A percentile compares a stretch with the other conserved stretches of the same genome.
Conservation (phyloP, 2,797 vertebrate genomes). For the Paedocypris micromegethes region DNA sequence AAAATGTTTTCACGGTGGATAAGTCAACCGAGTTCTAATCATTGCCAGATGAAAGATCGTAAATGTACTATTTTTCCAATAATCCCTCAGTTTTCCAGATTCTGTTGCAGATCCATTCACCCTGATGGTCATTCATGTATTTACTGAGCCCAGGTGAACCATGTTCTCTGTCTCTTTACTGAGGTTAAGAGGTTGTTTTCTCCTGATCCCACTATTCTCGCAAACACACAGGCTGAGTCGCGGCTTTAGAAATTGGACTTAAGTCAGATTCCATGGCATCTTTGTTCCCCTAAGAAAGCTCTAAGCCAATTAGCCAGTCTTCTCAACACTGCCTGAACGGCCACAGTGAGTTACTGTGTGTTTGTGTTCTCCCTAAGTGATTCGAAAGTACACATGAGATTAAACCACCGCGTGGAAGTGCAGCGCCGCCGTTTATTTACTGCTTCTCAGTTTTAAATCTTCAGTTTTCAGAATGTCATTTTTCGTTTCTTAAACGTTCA, state of each 20-base stretch:
- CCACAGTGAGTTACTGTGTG: conserved; percentile 5
- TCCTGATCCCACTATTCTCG: conserved; percentile 9
- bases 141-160: no score
- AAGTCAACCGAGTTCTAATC: no score
- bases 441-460: no score
- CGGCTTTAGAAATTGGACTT: conserved; percentile 8
- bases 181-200: conserved; percentile 12
- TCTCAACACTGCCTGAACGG: conserved; percentile 9
- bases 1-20: no score
- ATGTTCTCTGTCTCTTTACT: conserved; percentile 2
- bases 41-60: no score
- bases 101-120: no score
- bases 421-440: no score
- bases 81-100: no score
- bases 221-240: conserved; percentile 14
- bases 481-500: no score
- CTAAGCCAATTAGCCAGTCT: conserved; percentile 28
- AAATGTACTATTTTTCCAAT: no score
- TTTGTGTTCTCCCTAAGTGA: conserved; percentile 17
- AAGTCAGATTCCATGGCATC: conserved; percentile 12
- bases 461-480: no score
- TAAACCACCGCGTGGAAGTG: conserved; percentile 9
- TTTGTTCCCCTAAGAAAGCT: conserved; percentile 18
- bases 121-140: no score
- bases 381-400: conserved; percentile 7